Conservation (phyloP, 2,113 vertebrate species). For the Pipa parva region DNA sequence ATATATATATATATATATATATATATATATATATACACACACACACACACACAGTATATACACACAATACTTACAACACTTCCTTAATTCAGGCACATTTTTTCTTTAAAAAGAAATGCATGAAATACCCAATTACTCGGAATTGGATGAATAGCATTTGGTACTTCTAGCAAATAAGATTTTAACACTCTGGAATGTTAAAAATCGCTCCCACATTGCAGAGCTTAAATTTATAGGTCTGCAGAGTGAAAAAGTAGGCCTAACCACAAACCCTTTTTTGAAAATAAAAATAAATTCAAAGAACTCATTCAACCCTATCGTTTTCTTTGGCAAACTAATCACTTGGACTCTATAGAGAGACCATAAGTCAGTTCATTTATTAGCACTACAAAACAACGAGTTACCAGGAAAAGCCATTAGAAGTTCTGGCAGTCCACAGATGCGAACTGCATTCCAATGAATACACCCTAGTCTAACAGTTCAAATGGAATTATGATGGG, state of each 20-base stretch:
- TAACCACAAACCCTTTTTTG: constrained; percentile 29
- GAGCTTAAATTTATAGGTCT: constrained; percentile 1
- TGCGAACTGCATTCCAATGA: background rate
- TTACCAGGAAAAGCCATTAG: background rate
- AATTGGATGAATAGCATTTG: too few relatives aligned
- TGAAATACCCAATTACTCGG: too few relatives aligned
- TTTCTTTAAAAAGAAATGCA: too few relatives aligned
- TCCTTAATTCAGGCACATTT: too few relatives aligned
- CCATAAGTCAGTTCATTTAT: constrained; percentile 1
- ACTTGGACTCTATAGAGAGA: background rate
- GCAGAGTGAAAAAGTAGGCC: constrained; percentile 2
- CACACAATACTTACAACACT: too few relatives aligned
- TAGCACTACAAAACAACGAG: background rate
- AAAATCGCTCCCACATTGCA: constrained; percentile 10
- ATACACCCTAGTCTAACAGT: too few relatives aligned
- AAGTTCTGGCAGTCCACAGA: background rate
- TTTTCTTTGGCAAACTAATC: constrained; percentile 4
- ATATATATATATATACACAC: too few relatives aligned
- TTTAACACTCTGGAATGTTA: constrained; percentile 2
- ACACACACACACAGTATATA: too few relatives aligned
- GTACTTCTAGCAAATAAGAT: too few relatives aligned
- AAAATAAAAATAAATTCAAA: constrained; percentile 7
- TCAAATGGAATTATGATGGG: background rate
- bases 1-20: too few relatives aligned
- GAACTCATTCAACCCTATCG: constrained; percentile 6